Conservation (phyloP, 30 jellyfish, hydroid and myxozoan species). For the Aurelia sp. region DNA sequence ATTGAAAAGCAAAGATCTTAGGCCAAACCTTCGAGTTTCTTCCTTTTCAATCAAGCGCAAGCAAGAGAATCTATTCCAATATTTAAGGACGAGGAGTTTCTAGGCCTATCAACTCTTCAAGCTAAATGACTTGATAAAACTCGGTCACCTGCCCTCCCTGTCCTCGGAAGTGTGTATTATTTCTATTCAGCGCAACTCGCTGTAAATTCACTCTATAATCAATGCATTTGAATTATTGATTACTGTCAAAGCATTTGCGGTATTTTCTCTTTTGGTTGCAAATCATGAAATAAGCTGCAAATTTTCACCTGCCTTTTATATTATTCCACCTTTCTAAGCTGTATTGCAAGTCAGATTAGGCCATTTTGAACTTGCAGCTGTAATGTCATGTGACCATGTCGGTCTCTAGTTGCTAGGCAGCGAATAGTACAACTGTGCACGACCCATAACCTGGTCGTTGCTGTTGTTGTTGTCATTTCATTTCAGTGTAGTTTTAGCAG, state of each 20-base stretch:
- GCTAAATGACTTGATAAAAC: not conserved
- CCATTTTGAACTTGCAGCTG: too few species aligned
- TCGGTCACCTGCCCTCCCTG: slow-evolving; percentile 32
- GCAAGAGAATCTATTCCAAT: too few species aligned
- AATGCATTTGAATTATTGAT: slow-evolving; percentile 27
- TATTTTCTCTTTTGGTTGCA: not conserved
- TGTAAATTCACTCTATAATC: slow-evolving; percentile 14
- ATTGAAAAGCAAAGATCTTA: too few species aligned
- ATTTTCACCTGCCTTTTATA: not conserved
- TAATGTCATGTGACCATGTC: too few species aligned
- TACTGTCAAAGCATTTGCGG: slow-evolving; percentile 20
- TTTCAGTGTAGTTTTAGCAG: too few species aligned
- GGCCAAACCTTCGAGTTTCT: too few species aligned
- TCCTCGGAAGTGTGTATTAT: slow-evolving; percentile 10
- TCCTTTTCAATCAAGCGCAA: too few species aligned
- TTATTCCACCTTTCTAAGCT: not conserved
- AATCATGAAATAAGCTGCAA: not conserved
- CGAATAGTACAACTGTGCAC: too few species aligned
- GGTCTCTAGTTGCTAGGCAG: too few species aligned
- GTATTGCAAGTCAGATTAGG: too few species aligned
- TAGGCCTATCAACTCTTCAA: slow-evolving; percentile 24
- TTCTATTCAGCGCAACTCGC: slow-evolving; percentile 21
- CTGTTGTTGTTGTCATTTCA: too few species aligned
- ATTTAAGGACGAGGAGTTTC: not conserved
- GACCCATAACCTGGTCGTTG: too few species aligned